Evolutionary conservation across 2,797 vertebrate species (phyloP), one percentile per base, ranked within the genome.

Genomic region (Melopsittacus undulatus): DNA sequence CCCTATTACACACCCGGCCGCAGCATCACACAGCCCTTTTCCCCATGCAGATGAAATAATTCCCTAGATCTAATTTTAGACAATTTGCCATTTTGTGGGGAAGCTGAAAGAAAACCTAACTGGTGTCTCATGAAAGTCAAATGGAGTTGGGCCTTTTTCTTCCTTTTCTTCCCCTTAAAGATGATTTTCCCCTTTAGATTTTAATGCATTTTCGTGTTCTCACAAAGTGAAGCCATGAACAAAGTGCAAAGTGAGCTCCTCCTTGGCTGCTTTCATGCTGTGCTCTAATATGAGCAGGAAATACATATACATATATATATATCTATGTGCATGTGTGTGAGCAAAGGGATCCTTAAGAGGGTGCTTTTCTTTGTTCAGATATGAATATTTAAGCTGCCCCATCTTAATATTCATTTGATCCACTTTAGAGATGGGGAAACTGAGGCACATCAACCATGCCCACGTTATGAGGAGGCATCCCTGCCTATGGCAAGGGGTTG

Each of bases 111-210:
- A 75, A 80, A 83, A 38, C 67, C n/a, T 87, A 91, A 91, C 70
- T 26, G 30, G 32, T 51, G 38, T 77, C 94, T 96, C 89, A 94
- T 95, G 95, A 93, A 97, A 97, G 92, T 96, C 78, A 96, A 94
- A 97, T 97, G 0, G 1, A 92, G 68, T 66, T 8, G 4, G 17
- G 21, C 30, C 30, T 83, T 95, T 88, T 79, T 38, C 51, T 80
- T 79, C 68, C 49, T 49, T 4, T 32, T 40, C n/a, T 42, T 32
- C 5, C 1, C 22, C 66, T 75, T 81, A 64, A 70, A 91, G 92
- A 84, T 40, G 84, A 70, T 84, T 87, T 87, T 51, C 17, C 73
- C 83, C 30, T 87, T 91, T 77, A 69, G 68, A 68, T 95, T 96
- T 92, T 85, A 36, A 69, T 68, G 59, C 36, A 74, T 74, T 80